These are phyloP conservation scores for Hydrolagus colliei DNA, from an alignment of 2,797 vertebrate species.

Conservation along the genomic window DNA sequence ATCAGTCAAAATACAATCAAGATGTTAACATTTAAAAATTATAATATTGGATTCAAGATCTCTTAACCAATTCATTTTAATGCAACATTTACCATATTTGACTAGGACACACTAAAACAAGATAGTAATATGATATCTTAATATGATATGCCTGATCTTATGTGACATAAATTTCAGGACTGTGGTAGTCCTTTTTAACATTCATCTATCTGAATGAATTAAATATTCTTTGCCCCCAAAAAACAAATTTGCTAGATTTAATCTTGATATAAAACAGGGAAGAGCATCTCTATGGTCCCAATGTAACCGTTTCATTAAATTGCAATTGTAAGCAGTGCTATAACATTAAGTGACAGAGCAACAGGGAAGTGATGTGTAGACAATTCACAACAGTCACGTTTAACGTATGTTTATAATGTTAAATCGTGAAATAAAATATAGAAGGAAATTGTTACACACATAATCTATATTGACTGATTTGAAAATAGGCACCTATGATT, in stretches of 20 bases:
- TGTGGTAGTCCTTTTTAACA: not conserved
- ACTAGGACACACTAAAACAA: not conserved
- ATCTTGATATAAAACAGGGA: not conserved
- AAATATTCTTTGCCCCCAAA: not conserved
- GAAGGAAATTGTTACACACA: not conserved
- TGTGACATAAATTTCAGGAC: not conserved
- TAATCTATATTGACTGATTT: not conserved
- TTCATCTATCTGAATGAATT: not conserved
- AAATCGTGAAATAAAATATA: not conserved
- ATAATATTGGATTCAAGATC: not conserved
- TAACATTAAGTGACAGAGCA: constrained; percentile 1
- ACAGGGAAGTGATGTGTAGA: not conserved
- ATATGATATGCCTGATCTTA: not conserved
- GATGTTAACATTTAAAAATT: constrained; percentile 3
- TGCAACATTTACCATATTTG: not conserved
- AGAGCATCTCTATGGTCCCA: not conserved
- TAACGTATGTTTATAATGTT: not conserved
- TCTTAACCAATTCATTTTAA: not conserved
- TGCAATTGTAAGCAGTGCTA: not conserved
- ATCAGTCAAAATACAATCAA: not conserved
- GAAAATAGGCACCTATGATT: not conserved
- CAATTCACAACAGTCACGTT: constrained; percentile 2
- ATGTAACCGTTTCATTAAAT: not conserved
- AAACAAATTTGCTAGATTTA: not conserved
- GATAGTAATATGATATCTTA: not conserved